Conservation (phyloP, 2,113 vertebrate species). For the Passer domesticus region DNA sequence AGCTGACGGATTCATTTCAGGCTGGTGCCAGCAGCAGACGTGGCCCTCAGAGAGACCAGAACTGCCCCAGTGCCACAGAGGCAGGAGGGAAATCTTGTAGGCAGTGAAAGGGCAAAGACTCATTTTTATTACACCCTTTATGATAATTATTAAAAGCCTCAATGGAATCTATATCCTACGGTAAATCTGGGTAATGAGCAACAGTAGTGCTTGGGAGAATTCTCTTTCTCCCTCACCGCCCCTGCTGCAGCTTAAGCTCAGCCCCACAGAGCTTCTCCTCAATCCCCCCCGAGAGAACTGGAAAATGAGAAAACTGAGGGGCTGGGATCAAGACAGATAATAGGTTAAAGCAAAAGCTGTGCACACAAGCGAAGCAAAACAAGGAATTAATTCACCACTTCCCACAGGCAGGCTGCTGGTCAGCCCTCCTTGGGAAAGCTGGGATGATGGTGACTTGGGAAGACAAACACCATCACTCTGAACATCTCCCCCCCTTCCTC, state of each 20-base stretch:
- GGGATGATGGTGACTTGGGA: background rate
- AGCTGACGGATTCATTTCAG: background rate
- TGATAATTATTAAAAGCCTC: constrained; percentile 21
- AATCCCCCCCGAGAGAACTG: background rate
- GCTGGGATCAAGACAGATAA: background rate
- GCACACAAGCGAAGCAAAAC: background rate
- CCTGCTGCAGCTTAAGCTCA: background rate
- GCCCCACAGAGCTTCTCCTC: background rate
- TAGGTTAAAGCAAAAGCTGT: background rate
- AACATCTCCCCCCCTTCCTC: background rate
- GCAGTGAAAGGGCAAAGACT: constrained; percentile 36
- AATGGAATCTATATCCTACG: background rate
- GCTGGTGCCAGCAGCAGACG: background rate
- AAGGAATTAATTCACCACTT: background rate
- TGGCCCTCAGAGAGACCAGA: background rate
- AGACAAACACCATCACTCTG: background rate
- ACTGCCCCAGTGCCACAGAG: background rate
- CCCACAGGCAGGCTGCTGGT: background rate
- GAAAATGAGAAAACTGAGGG: background rate
- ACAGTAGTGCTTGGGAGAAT: background rate
- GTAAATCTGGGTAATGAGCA: background rate
- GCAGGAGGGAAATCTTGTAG: background rate
- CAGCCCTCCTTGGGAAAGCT: background rate
- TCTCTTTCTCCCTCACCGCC: background rate
- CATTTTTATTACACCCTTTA: constrained; percentile 16